Evolutionary conservation across 2,113 vertebrate genomes (phyloP), one percentile per base, ranked within the genome.

Genomic region (Nerophis lumbriciformis): DNA sequence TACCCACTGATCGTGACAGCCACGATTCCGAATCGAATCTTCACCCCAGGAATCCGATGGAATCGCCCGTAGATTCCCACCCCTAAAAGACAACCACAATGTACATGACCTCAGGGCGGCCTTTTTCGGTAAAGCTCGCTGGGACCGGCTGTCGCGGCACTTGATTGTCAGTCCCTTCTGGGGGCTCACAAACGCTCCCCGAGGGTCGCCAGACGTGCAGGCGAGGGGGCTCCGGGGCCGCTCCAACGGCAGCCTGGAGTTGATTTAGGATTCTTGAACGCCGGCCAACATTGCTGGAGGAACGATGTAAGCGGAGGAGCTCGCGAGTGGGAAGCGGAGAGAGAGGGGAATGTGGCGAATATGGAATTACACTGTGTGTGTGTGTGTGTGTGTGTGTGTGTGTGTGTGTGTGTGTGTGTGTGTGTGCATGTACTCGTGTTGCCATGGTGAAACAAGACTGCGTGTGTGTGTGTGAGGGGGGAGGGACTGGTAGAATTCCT

Each of bases 241-340:
- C 77, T 76, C 72, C 11, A 21, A 36, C 39, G 52, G 65, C 72
- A 64, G 85, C 67, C 84, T 85, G 87, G 5, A 63, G 69, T 83
- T 88, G 81, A 89, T 90, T 90, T 89, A 89, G 75, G 78, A 88
- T 83, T 82, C 74, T 86, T 90, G 88, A 90, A 86, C 68, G 5
- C 1, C 8, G 36, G 89, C 88, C 89, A 91, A 92, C 78, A 92
- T 90, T 91, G 89, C 88, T 86, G 78, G 80, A 83, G 80, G 77
- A 85, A 84, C 72, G 74, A 61, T 83, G 80, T 59, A 69, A 85
- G 75, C 13, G 53, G 68, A 53, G 53, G n/a, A 56, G 71, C 54
- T 45, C 60, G 69, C 72, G 72, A 83, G 51, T 16, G n/a, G 53
- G 16, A 48, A 12, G n/a, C 19, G 7, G 36, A 49, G 44, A 19